Conservation (phyloP, 2,797 vertebrate species). For the Esox lucius region DNA sequence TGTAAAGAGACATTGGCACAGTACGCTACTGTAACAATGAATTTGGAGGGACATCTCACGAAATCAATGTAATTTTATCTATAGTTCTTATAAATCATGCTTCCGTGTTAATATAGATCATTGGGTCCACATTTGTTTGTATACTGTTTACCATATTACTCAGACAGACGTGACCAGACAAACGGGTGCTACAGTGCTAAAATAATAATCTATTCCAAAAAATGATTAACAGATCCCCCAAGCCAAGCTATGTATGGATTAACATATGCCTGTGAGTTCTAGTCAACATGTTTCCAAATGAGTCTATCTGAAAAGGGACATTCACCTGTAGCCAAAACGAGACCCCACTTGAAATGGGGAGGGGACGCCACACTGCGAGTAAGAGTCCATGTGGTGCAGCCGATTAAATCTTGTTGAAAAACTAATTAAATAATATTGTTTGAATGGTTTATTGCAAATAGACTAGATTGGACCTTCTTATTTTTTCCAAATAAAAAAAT, state of each 20-base stretch:
- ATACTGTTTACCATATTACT: neutral
- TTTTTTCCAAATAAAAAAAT: neutral
- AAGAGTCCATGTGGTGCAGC: neutral
- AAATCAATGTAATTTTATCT: neutral
- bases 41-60: neutral
- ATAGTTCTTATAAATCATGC: neutral
- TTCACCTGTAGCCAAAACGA: slow-evolving; percentile 47
- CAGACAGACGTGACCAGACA: neutral
- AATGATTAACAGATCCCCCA: slow-evolving; percentile 67
- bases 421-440: neutral
- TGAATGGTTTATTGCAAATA: neutral
- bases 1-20: neutral
- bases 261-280: slow-evolving; percentile 63
- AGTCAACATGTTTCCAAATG: slow-evolving; percentile 47
- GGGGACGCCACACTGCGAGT: neutral
- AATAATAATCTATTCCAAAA: slow-evolving; percentile 56
- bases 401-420: neutral
- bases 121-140: neutral
- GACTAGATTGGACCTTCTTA: neutral
- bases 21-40: neutral
- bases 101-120: neutral
- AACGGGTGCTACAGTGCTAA: slow-evolving; percentile 6
- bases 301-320: slow-evolving; percentile 30
- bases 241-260: slow-evolving; percentile 74
- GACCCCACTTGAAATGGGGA: slow-evolving; percentile 7